A percentile compares a stretch with the other conserved stretches of the same genome.
Evolutionary conservation across 2,113 vertebrate species (phyloP).

Genomic region (Fregata magnificens): DNA sequence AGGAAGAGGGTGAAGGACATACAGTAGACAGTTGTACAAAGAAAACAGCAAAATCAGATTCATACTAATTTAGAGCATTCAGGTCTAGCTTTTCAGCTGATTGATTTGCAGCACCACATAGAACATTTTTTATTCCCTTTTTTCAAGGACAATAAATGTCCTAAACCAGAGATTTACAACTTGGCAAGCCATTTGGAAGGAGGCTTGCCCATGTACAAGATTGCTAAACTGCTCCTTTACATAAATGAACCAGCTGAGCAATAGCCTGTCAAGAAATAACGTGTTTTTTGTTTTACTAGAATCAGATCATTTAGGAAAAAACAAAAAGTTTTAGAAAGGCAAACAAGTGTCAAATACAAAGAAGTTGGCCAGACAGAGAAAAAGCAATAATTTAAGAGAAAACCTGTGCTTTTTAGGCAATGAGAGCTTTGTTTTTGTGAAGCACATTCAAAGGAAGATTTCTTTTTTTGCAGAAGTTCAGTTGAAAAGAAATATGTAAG

Average conservation of each 20-base stretch:
- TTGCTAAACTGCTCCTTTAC: background rate
- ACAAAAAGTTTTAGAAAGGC: background rate
- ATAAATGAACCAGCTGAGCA: background rate
- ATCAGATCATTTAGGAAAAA: background rate
- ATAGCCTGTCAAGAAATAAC: background rate
- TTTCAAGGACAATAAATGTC: background rate
- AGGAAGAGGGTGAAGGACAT: background rate
- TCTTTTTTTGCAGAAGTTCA: background rate
- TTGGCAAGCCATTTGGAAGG: background rate
- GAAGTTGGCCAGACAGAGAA: background rate
- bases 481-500: background rate
- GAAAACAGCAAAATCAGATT: background rate
- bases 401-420: background rate
- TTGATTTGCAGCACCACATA: background rate
- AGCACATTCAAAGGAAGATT: background rate
- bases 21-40: background rate
- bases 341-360: background rate
- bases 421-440: background rate
- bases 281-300: background rate
- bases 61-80: background rate
- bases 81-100: background rate
- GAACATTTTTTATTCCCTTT: background rate
- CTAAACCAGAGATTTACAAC: background rate
- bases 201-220: background rate
- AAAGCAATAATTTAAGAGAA: background rate